Percentiles rank a stretch among this genome's conserved stretches.
phyloP scores from a whole-genome alignment of 2,888 invertebrate genomes.

The Phymatocera aterrima region DNA sequence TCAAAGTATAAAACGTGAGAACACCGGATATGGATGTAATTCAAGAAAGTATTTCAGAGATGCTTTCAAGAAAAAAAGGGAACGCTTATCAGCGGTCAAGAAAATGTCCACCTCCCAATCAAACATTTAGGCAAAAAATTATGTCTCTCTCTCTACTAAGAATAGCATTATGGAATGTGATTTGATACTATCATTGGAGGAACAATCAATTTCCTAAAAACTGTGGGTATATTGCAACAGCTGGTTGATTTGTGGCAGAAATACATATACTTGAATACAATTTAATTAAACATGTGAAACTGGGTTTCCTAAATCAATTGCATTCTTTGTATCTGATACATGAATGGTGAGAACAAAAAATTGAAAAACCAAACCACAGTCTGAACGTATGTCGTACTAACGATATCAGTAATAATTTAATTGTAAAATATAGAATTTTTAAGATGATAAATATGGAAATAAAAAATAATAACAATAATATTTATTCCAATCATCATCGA shows the following conservation, averaged over 20 bases:
- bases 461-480: slow-evolving; percentile 44
- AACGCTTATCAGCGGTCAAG: background rate
- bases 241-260: background rate
- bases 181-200: background rate
- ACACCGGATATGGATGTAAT: slow-evolving; percentile 1
- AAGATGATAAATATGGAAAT: slow-evolving; percentile 24
- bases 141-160: background rate
- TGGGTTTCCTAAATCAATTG: background rate
- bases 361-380: slow-evolving; percentile 34
- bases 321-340: background rate
- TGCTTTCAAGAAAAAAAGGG: background rate
- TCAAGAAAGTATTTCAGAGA: background rate
- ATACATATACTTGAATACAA: background rate
- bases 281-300: background rate
- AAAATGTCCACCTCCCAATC: background rate
- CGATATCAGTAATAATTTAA: slow-evolving; percentile 11
- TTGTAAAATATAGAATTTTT: slow-evolving; percentile 12
- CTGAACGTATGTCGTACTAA: slow-evolving; percentile 28
- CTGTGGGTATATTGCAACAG: background rate
- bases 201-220: background rate
- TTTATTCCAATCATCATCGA: slow-evolving; percentile 50
- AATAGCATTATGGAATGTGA: slow-evolving; percentile 2
- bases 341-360: background rate
- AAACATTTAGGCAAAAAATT: background rate
- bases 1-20: background rate